A percentile compares a stretch with the other conserved stretches of the same genome.
These are phyloP conservation scores for Euproctis similis DNA, from an alignment of 2,888 invertebrate genomes.

Conservation along the genomic window DNA sequence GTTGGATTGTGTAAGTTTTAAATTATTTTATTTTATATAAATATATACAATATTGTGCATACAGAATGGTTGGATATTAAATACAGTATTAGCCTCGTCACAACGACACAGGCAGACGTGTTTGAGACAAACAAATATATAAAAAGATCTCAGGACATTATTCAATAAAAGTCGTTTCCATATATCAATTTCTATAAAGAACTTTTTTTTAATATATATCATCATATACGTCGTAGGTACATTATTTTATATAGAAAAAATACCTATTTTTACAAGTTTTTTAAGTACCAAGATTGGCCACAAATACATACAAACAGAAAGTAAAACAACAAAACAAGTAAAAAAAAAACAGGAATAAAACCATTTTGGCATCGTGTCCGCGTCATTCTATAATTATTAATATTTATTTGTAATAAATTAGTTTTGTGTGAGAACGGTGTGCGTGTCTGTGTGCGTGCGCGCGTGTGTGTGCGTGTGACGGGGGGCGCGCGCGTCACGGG, in stretches of 20 bases:
- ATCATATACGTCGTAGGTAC: slow-evolving; percentile 71
- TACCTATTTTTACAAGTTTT: slow-evolving; percentile 72
- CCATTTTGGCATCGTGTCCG: slow-evolving; percentile 75
- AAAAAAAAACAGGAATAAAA: slow-evolving; percentile 74
- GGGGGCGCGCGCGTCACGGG: slow-evolving; percentile 7
- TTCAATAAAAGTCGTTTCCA: slow-evolving; percentile 63
- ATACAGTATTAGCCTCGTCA: too few species aligned
- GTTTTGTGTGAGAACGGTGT: slow-evolving; percentile 47
- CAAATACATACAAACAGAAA: slow-evolving; percentile 71
- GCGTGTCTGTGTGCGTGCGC: slow-evolving; percentile 24
- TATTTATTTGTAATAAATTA: slow-evolving; percentile 62
- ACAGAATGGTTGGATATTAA: not conserved
- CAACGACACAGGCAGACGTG: not conserved
- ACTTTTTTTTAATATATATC: slow-evolving; percentile 70
- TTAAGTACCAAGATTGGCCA: slow-evolving; percentile 75
- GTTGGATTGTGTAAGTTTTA: too few species aligned
- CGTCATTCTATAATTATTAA: slow-evolving; percentile 57
- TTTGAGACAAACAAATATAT: slow-evolving; percentile 1
- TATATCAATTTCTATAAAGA: slow-evolving; percentile 71
- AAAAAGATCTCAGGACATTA: slow-evolving; percentile 43
- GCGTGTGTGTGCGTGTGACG: slow-evolving; percentile 6
- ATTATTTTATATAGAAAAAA: slow-evolving; percentile 74
- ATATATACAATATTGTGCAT: slow-evolving; percentile 3
- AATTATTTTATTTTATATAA: too few species aligned
- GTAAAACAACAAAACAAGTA: slow-evolving; percentile 70